These are phyloP conservation scores for Oegoconia quadripuncta DNA, from an alignment of 2,888 invertebrate species.

Conservation along the genomic window DNA sequence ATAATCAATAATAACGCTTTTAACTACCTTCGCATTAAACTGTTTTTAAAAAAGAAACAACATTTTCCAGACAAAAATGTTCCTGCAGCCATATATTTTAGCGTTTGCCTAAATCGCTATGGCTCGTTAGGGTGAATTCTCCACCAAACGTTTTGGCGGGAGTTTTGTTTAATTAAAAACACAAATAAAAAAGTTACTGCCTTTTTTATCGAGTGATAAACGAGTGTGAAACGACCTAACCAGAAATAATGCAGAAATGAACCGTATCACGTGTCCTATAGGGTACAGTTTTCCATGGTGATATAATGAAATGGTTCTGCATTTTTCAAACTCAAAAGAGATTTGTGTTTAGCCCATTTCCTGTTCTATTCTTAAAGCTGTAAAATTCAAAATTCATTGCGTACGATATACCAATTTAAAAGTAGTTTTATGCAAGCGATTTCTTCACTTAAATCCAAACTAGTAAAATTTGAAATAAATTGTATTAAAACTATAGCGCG, in stretches of 20 bases:
- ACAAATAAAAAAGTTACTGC: constrained; percentile 69
- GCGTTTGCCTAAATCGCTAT: constrained; percentile 30
- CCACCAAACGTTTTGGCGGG: constrained; percentile 43
- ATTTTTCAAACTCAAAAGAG: constrained; percentile 49
- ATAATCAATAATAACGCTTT: too few species aligned
- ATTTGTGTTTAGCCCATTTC: constrained; percentile 60
- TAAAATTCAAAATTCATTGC: constrained; percentile 66
- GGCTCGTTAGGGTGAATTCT: constrained; percentile 59
- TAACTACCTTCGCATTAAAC: too few species aligned
- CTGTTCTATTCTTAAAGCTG: constrained; percentile 63
- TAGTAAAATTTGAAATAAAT: background rate
- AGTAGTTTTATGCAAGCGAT: background rate
- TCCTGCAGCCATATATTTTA: constrained; percentile 32
- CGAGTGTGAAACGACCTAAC: constrained; percentile 36
- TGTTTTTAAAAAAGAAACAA: background rate
- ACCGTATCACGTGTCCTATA: constrained; percentile 4
- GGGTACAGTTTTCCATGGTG: background rate
- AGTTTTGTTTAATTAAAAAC: constrained; percentile 74
- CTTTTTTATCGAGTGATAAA: constrained; percentile 73
- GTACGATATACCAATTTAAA: constrained; percentile 11
- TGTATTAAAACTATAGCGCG: background rate
- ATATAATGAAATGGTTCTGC: constrained; percentile 4
- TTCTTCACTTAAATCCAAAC: background rate
- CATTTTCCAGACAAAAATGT: constrained; percentile 1
- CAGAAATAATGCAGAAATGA: constrained; percentile 24